Base-by-base conservation (phyloP, 2,113 vertebrate species). In the Myiagra hebetior region DNA sequence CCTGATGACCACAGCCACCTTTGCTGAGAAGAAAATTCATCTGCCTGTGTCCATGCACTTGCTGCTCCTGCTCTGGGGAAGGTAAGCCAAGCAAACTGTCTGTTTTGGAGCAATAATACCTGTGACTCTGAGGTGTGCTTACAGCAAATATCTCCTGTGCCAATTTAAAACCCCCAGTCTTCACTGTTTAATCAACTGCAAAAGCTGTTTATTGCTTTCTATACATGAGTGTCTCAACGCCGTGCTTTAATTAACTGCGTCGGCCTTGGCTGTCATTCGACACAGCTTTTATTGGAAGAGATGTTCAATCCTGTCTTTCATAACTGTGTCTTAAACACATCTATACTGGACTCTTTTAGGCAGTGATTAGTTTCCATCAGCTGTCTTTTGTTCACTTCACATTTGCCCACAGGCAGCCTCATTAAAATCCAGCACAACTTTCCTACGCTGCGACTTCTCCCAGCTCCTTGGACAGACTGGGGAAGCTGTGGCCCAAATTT, bases 151-250 rank as follows among this genome's bases (percentile, higher is more conserved):
- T 55, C 53, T 91, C 52, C 75, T 33, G 39, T 63, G 82, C 47
- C 49, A 44, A 26, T 77, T 91, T 56, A 44, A 86, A 94, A 75
- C 24, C 17, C 46, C 20, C 78, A 86, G 64, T 30, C 72, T 39
- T 67, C 11, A 2, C 55, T 88, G 68, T 89, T 94, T 95, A 95
- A 96, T 95, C 90, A 95, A 87, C 77, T 87, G 74, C 84, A 89
- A 50, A 87, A 91, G 50, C 53, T 95, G 74, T 94, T 95, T 93
- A 95, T 95, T 97, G 89, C 84, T 87, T 89, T 87, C 78, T 35
- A 13, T 63, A 67, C 28, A 55, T 15, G 63, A 96, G 18, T 12
- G 73, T 96, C 96, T 94, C 76, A 57, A 52, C 0, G 13, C 65
- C 2, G 3, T 0, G 3, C 86, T 89, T 92, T 91, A 91, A 95